Percentiles rank a stretch among this genome's conserved stretches.
Conservation (phyloP, 1,140 invertebrate species). For the Leptinotarsa defecta region DNA sequence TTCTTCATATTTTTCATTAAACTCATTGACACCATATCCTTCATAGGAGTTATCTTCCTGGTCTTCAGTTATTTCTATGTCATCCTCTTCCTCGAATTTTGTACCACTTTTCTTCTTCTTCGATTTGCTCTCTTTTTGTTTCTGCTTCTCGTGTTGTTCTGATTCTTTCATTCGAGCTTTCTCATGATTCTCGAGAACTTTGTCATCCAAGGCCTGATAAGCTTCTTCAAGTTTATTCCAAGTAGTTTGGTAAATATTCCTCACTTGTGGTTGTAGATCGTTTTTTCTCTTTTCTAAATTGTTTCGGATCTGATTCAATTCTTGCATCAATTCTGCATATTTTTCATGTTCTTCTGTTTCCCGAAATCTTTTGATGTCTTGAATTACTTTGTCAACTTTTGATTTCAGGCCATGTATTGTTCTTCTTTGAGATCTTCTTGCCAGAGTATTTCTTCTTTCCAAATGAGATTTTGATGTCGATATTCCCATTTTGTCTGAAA, state of each 20-base stretch:
- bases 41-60: background rate
- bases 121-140: conserved; percentile 11
- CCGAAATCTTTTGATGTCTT: conserved; percentile 44
- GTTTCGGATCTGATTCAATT: conserved; percentile 36
- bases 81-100: conserved; percentile 25
- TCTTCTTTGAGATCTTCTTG: conserved; percentile 40
- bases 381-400: conserved; percentile 36
- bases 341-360: conserved; percentile 35
- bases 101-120: conserved; percentile 36
- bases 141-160: conserved; percentile 20
- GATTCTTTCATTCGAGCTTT: conserved; percentile 33
- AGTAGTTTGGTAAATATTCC: conserved; percentile 34
- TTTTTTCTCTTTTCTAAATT: conserved; percentile 30
- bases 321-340: conserved; percentile 35
- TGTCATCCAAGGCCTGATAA: conserved; percentile 34
- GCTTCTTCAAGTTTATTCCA: conserved; percentile 39
- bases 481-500: conserved; percentile 38
- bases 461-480: conserved; percentile 38
- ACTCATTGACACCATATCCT: conserved; percentile 23
- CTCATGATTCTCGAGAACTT: conserved; percentile 37
- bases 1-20: background rate
- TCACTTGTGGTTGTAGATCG: conserved; percentile 42
- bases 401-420: conserved; percentile 36
- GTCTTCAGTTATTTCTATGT: conserved; percentile 16
- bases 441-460: conserved; percentile 42